Percentiles rank a stretch among this genome's conserved stretches.
These are phyloP conservation scores for Semaprochilodus insignis DNA, from an alignment of 2,797 vertebrate species.

Conservation along the genomic window DNA sequence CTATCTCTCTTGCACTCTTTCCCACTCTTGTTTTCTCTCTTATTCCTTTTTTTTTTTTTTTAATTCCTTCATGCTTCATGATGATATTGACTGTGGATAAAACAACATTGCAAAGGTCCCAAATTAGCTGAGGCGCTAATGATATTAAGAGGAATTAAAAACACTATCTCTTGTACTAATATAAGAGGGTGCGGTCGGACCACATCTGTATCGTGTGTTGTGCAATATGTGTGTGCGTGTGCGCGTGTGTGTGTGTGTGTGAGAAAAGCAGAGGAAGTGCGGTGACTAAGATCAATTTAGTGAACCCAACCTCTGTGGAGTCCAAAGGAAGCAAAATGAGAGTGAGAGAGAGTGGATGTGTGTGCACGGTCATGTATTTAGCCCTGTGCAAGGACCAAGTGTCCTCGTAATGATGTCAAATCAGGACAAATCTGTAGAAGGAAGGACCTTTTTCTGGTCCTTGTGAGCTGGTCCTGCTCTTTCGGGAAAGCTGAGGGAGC, in stretches of 20 bases:
- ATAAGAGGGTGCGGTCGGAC: conserved; percentile 47
- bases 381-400: neutral
- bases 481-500: neutral
- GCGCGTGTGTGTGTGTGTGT: conserved; percentile 4
- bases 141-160: neutral
- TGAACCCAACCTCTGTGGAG: conserved; percentile 14
- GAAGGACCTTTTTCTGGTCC: no score
- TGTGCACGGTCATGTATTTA: neutral
- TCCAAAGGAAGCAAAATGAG: neutral
- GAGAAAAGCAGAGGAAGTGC: conserved; percentile 48
- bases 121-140: conserved; percentile 9
- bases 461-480: no score
- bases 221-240: conserved; percentile 47
- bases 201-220: conserved; percentile 54
- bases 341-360: conserved; percentile 36
- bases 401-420: no score
- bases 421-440: no score
- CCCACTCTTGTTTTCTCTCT: neutral
- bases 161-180: conserved; percentile 32
- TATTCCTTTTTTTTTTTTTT: neutral
- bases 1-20: neutral
- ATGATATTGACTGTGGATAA: conserved; percentile 17
- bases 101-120: conserved; percentile 12
- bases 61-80: neutral
- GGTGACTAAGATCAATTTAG: conserved; percentile 47